phyloP scores from a whole-genome alignment of 2,113 vertebrate genomes.

The Pitta sordida region DNA sequence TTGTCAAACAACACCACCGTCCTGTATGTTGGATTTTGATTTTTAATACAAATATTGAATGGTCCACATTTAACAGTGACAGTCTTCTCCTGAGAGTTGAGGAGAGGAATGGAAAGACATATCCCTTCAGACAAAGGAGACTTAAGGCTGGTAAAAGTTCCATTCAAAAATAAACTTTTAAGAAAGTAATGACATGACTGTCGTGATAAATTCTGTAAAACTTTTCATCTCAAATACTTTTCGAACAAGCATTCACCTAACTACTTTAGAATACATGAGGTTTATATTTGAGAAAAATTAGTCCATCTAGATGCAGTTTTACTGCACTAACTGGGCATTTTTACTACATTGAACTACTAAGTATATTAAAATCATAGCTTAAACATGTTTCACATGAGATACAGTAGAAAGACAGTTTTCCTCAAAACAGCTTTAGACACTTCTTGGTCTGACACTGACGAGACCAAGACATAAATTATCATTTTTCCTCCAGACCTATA shows the following conservation, averaged over 20 bases:
- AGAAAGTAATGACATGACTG: not conserved
- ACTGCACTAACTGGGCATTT: not conserved
- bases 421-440: not conserved
- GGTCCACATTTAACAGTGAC: not conserved
- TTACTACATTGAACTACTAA: not conserved
- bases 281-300: not conserved
- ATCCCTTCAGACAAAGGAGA: not conserved
- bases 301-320: not conserved
- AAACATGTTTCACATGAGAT: not conserved
- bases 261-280: not conserved
- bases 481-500: not conserved
- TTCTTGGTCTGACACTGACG: not conserved
- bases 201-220: not conserved
- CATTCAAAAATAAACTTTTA: not conserved
- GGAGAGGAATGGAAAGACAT: not conserved
- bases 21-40: not conserved
- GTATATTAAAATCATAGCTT: not conserved
- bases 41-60: not conserved
- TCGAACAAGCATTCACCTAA: not conserved
- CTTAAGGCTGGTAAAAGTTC: fast-evolving
- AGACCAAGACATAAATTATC: not conserved
- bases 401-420: not conserved
- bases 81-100: not conserved
- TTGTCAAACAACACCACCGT: not conserved
- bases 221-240: not conserved